Percentiles rank a stretch among this genome's conserved stretches.
Conservation (phyloP, 2,888 invertebrate species). For the Ariolimax columbianus region DNA sequence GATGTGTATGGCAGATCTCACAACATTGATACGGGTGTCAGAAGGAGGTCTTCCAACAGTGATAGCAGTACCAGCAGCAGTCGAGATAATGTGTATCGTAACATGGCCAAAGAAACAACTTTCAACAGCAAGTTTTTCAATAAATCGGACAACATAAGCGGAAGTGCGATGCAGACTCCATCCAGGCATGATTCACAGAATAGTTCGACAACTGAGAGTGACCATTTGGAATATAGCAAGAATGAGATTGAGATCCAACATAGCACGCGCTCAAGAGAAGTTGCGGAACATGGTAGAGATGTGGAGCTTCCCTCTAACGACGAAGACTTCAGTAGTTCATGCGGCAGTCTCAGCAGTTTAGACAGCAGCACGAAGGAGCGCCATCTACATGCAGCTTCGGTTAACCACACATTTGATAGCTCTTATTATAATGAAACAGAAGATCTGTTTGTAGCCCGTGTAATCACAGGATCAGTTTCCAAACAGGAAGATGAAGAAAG, state of each 20-base stretch:
- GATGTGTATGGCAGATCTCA: not conserved
- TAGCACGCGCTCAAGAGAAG: no score
- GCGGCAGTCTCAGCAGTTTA: constrained; percentile 3
- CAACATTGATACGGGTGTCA: not conserved
- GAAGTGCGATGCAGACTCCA: not conserved
- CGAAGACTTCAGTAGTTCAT: not conserved
- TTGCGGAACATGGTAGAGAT: not conserved
- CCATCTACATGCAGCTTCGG: not conserved
- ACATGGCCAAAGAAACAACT: constrained; percentile 22
- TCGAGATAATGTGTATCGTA: not conserved
- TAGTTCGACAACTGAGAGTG: not conserved
- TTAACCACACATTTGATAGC: no score
- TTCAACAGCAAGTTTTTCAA: constrained; percentile 43
- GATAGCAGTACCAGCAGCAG: not conserved
- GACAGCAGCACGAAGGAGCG: no score
- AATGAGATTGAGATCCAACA: not conserved
- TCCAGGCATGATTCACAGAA: not conserved
- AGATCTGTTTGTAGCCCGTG: not conserved
- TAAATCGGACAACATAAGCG: not conserved
- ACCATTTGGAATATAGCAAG: not conserved
- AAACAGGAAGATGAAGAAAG: not conserved
- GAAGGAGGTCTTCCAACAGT: not conserved
- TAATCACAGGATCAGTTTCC: not conserved
- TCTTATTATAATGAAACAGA: not conserved
- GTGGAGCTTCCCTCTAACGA: not conserved